Conservation (phyloP, 2,797 vertebrate genomes). For the Natrix natrix region DNA sequence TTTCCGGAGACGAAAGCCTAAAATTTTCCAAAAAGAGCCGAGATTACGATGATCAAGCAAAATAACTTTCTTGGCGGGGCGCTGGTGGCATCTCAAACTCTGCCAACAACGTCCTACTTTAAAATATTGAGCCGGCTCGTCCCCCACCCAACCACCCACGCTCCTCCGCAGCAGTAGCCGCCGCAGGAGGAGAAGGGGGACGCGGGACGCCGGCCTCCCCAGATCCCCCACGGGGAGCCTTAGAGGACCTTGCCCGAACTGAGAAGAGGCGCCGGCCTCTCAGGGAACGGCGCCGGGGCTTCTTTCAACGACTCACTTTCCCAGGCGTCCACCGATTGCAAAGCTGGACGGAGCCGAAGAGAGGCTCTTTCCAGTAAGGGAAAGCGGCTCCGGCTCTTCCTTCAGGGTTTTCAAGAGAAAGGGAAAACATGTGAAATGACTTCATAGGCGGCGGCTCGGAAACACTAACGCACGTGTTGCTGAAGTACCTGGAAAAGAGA, state of each 20-base stretch:
- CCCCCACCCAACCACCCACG: neutral
- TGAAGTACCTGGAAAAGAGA: neutral
- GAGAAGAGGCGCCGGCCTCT: neutral
- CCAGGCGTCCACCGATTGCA: neutral
- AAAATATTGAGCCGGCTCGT: neutral
- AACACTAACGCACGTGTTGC: neutral
- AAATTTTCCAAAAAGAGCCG: slow-evolving; percentile 1
- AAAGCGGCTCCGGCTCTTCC: neutral
- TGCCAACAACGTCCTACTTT: neutral
- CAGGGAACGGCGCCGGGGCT: neutral
- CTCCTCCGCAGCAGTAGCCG: neutral
- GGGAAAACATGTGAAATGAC: neutral
- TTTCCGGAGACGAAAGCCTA: slow-evolving; percentile 49
- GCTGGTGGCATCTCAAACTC: neutral
- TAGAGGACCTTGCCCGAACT: neutral
- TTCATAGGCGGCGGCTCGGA: neutral
- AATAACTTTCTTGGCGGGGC: neutral
- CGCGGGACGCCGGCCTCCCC: neutral
- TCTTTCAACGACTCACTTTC: neutral
- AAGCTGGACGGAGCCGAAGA: neutral
- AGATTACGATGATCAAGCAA: neutral
- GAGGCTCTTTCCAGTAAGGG: neutral
- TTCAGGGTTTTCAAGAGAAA: neutral
- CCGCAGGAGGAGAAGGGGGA: neutral
- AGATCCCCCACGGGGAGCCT: neutral